Evolutionary conservation across 1,140 invertebrate species (phyloP), one percentile per base, ranked within the genome.

Genomic region (Nixonia krombeini): DNA sequence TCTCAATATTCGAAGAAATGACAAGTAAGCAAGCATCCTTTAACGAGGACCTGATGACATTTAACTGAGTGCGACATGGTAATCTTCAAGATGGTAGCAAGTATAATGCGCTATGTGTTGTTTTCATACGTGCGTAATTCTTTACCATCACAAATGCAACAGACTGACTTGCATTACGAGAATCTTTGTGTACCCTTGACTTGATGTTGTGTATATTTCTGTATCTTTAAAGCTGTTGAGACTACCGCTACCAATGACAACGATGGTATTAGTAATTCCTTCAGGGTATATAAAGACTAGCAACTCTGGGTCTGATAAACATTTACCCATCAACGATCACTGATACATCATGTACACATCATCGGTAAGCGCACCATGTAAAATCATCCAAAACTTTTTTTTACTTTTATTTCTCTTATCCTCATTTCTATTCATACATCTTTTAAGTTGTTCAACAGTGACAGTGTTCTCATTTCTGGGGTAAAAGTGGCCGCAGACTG

Each of bases 321-420:
- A 80, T 75, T 80, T 78, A 59, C 72, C 75, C 67, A 75, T 79
- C 78, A 78, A 73, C 79, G 67, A 79, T 81, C 80, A 80, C 75
- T 73, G 75, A 68, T 70, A 73, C 79, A 80, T 28, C 78, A 81
- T 81, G 79, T 78, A 73, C 38, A 73, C 78, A 64, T 69, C 64
- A 80, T 68, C 74, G 79, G 79, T 81, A 81, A 81, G 79, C 71
- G 26, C 35, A 37, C 15, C 4, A 12, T 4, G 12, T 4, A 45
- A 42, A 42, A 13, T 44, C 18, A 23, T 33, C 31, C 9, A 13
- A 33, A 33, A 12, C 13, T 12, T 33, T 33, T 33, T 6, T 33
- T 35, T 45, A 35, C 13, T 13, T 42, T 47, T 40, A 33, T 31
- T 46, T 33, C 13, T 6, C 13, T 35, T 45, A 35, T 7, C 12